Evolutionary conservation across 64 coral and sea anemone genomes (phyloP).

Genomic region (Montipora sp.): DNA sequence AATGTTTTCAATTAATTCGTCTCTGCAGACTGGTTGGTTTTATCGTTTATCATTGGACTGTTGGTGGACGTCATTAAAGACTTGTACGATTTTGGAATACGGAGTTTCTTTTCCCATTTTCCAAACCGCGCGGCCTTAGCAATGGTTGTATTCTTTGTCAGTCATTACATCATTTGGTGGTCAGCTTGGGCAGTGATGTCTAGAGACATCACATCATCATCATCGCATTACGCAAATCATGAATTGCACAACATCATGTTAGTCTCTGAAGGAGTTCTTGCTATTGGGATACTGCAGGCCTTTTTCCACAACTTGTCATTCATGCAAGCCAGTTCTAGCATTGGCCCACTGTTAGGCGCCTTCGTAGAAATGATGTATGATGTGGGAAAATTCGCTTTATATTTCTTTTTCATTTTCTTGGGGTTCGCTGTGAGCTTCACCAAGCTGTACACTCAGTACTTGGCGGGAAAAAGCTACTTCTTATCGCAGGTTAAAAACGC

Average conservation of each 20-base stretch:
- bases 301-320: slow-evolving; percentile 6
- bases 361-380: slow-evolving; percentile 8
- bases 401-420: slow-evolving; percentile 34
- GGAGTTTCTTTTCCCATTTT: slow-evolving; percentile 18
- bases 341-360: slow-evolving; percentile 11
- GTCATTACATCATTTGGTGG: slow-evolving; percentile 31
- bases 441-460: not conserved
- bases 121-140: not conserved
- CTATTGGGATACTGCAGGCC: not conserved
- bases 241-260: not conserved
- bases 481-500: no score
- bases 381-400: slow-evolving; percentile 24
- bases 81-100: not conserved
- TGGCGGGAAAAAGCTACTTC: not conserved
- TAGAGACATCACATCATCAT: no score
- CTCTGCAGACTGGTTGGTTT: not conserved
- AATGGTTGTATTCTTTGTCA: not conserved
- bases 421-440: slow-evolving; percentile 29
- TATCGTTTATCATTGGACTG: not conserved
- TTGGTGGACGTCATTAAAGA: not conserved
- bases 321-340: slow-evolving; percentile 12
- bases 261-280: not conserved
- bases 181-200: not conserved
- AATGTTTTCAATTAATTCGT: not conserved
- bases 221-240: not conserved